Evolutionary conservation across 1,140 invertebrate genomes (phyloP).

Genomic region (Cotesia chilonis): DNA sequence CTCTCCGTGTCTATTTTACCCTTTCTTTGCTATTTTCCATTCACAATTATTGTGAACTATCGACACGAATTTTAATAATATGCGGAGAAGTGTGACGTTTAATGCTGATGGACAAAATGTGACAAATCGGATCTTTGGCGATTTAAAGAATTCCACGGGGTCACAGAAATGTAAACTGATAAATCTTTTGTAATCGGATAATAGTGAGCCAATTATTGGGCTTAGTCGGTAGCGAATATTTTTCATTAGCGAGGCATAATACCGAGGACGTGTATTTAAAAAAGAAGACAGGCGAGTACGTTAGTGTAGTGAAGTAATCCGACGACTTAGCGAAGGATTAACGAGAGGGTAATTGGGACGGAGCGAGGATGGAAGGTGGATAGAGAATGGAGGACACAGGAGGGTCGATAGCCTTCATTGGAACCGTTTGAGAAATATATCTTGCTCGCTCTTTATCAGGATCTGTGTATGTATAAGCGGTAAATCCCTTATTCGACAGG

Average conservation of each 20-base stretch:
- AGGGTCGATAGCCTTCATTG: slow-evolving; percentile 22
- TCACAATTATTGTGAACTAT: no score
- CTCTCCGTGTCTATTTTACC: no score
- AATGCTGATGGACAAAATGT: no score
- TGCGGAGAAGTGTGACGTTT: not conserved
- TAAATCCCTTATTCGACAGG: slow-evolving; percentile 13
- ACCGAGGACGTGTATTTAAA: not conserved
- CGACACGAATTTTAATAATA: not conserved
- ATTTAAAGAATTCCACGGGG: no score
- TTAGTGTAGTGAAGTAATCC: slow-evolving; percentile 36
- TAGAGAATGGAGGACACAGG: not conserved
- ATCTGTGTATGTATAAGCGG: not conserved
- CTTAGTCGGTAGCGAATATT: slow-evolving; percentile 11
- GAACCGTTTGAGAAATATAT: slow-evolving; percentile 3
- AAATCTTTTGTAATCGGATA: slow-evolving; percentile 19
- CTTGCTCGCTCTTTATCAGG: not conserved
- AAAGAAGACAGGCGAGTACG: not conserved
- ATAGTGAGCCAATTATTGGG: slow-evolving; percentile 17
- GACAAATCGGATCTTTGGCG: no score
- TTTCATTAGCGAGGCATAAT: not conserved
- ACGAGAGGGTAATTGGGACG: slow-evolving; percentile 36
- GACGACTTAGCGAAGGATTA: slow-evolving; percentile 37
- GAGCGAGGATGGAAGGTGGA: not conserved
- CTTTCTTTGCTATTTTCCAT: no score
- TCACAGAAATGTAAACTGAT: not conserved